Evolutionary conservation across 2,888 invertebrate species (phyloP), one percentile per base, ranked within the genome.

Genomic region (Drosophila falleni): DNA sequence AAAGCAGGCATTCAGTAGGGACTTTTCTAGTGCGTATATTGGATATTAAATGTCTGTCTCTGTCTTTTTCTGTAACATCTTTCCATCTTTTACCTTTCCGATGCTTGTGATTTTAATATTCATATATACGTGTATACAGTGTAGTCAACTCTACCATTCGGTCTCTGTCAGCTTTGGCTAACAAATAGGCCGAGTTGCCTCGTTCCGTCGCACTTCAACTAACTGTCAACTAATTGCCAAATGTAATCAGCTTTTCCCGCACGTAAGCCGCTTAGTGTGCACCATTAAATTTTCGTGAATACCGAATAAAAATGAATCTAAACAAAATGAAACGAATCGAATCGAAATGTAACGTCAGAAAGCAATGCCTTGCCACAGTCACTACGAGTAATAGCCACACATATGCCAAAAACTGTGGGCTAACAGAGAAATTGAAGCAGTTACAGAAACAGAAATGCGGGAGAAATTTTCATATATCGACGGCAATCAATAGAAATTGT

Each of bases 211-310:
- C 62, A 69, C 69, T 74, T 68, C 56, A 59, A 59, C 69, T 64
- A 73, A 70, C 80, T 83, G 86, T 70, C 83, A 81, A 85, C 89
- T 85, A 85, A 85, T 85, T 89, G 87, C 79, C 77, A 87, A 85
- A 81, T 79, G 74, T 89, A 89, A 85, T 89, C 87, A 87, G 85
- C 85, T 85, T 85, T 85, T 69, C 66, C 60, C 71, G 50, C 81
- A 72, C 79, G 64, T 85, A 85, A 85, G 87, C 87, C 71, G 85
- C 84, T 85, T 85, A 85, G 68, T 81, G 76, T 86, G 81, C 69
- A 69, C 89, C 89, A 89, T 83, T 83, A 81, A 46, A 79, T 87
- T 85, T 77, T 74, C 68, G 69, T 64, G 62, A 75, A 65, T 69
- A 66, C 41, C 67, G 60, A 68, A 81, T 74, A 83, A 89, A 87